A percentile compares a stretch with the other conserved stretches of the same genome.
phyloP scores from a whole-genome alignment of 2,797 vertebrate genomes.

The Perdix hodgsoniae region DNA sequence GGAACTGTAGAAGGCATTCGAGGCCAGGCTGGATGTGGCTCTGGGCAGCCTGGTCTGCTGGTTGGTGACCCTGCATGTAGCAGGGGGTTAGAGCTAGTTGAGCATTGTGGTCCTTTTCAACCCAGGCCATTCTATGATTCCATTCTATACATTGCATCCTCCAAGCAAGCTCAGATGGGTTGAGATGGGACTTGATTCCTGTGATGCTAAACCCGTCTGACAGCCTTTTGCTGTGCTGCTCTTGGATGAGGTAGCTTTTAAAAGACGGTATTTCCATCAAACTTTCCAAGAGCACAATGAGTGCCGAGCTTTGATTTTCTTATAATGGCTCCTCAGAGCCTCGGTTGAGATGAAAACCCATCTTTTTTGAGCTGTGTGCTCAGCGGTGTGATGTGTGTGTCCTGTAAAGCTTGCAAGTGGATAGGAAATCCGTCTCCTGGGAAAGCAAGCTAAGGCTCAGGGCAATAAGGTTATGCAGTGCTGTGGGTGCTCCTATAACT shows the following conservation, averaged over 20 bases:
- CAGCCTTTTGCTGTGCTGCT: neutral
- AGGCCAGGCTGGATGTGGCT: too few species aligned
- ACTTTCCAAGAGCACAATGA: neutral
- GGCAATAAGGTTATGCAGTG: neutral
- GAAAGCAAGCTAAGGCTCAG: neutral
- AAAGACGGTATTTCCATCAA: neutral
- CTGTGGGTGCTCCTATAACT: neutral
- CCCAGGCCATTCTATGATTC: too few species aligned
- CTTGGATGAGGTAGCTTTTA: neutral
- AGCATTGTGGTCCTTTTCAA: too few species aligned
- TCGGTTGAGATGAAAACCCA: neutral
- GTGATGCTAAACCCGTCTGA: neutral
- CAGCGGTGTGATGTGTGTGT: rapidly evolving
- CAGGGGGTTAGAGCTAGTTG: too few species aligned
- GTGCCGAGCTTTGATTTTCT: neutral
- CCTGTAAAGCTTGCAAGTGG: rapidly evolving
- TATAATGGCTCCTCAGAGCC: neutral
- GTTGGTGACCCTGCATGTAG: too few species aligned
- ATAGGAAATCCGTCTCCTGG: neutral
- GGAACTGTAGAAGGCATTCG: neutral
- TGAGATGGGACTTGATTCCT: neutral
- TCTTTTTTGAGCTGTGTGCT: neutral
- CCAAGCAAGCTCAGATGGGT: neutral
- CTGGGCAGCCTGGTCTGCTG: too few species aligned
- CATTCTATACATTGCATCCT: neutral